These are phyloP conservation scores for Automeris io DNA, from an alignment of 2,888 invertebrate genomes.

Conservation along the genomic window DNA sequence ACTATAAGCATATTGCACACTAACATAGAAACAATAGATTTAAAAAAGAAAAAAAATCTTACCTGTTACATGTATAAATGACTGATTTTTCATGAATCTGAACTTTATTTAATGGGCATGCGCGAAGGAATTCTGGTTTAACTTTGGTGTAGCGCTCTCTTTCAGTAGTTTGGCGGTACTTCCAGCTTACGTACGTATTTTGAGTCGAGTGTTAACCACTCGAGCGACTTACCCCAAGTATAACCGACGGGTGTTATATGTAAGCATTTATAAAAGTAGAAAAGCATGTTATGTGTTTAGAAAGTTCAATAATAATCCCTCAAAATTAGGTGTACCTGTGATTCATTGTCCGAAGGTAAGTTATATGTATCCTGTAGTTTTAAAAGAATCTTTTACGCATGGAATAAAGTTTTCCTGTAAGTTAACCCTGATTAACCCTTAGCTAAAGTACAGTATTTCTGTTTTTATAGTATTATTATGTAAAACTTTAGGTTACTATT, in stretches of 20 bases:
- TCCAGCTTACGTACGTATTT: slow-evolving; percentile 36
- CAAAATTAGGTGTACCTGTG: slow-evolving; percentile 53
- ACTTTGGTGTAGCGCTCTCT: slow-evolving; percentile 20
- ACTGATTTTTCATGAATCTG: slow-evolving; percentile 19
- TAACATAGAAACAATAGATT: no score
- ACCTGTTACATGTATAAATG: slow-evolving; percentile 11
- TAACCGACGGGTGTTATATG: slow-evolving; percentile 61
- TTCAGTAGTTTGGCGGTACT: slow-evolving; percentile 49
- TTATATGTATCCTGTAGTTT: slow-evolving; percentile 50
- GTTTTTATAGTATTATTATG: not conserved
- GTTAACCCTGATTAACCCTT: slow-evolving; percentile 3
- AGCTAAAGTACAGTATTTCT: not conserved
- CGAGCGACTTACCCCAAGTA: slow-evolving; percentile 41
- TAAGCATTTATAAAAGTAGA: slow-evolving; percentile 61
- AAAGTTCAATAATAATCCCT: slow-evolving; percentile 39
- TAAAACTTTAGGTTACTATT: not conserved
- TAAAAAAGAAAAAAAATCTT: not conserved
- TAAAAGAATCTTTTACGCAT: slow-evolving; percentile 31
- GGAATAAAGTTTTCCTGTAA: slow-evolving; percentile 15
- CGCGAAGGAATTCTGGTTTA: slow-evolving; percentile 23
- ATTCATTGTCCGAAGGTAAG: slow-evolving; percentile 54
- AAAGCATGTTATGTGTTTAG: slow-evolving; percentile 70
- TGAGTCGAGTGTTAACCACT: slow-evolving; percentile 25
- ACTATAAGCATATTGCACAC: no score
- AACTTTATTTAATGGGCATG: slow-evolving; percentile 25